phyloP scores from a whole-genome alignment of 2,888 invertebrate species.

The Amphipoea lucens region DNA sequence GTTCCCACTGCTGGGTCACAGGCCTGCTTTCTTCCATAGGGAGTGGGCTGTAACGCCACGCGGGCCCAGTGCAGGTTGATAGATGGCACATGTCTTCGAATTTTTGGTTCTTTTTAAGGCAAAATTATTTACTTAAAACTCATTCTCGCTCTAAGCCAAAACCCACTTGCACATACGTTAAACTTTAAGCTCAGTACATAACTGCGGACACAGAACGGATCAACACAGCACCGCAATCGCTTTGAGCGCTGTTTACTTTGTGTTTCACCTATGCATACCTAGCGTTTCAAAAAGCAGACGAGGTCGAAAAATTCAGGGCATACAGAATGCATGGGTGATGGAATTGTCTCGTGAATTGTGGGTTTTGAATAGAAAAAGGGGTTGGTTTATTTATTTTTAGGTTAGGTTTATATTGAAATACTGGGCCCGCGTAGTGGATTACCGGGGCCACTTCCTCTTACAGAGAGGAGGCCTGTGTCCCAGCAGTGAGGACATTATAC shows the following conservation, averaged over 20 bases:
- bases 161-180: not conserved
- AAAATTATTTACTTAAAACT: not conserved
- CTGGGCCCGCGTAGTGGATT: too few relatives aligned
- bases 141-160: not conserved
- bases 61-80: too few relatives aligned
- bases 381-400: not conserved
- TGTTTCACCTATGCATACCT: slow-evolving; percentile 54
- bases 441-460: too few relatives aligned
- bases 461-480: too few relatives aligned
- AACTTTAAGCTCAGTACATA: slow-evolving; percentile 22
- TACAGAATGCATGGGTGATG: slow-evolving; percentile 37
- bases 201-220: slow-evolving; percentile 32
- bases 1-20: too few relatives aligned
- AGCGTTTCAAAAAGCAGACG: slow-evolving; percentile 35
- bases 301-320: slow-evolving; percentile 50
- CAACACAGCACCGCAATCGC: slow-evolving; percentile 55
- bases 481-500: too few relatives aligned
- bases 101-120: not conserved
- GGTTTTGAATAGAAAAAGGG: slow-evolving; percentile 20
- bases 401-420: not conserved
- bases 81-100: not conserved
- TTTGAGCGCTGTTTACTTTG: slow-evolving; percentile 59
- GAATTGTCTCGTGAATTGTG: slow-evolving; percentile 44
- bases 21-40: too few relatives aligned
- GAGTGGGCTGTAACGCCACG: too few relatives aligned